phyloP scores from a whole-genome alignment of 2,797 vertebrate species.

The Chrosomus eos region DNA sequence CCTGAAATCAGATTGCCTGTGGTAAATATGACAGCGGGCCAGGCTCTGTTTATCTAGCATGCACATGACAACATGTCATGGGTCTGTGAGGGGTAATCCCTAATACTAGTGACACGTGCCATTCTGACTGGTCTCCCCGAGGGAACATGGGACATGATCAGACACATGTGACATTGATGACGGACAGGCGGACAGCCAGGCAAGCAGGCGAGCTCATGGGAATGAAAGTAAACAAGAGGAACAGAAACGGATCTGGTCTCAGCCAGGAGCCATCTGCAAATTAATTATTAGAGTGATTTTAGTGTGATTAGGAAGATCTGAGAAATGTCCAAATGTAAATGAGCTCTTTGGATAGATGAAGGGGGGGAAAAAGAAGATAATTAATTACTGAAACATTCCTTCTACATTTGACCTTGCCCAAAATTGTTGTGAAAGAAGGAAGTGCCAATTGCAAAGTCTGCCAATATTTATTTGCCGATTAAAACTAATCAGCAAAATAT shows the following conservation, averaged over 20 bases:
- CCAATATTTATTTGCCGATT: background rate
- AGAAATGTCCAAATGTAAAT: background rate
- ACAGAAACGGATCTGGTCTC: constrained; percentile 24
- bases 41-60: constrained; percentile 28
- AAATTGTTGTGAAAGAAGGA: constrained; percentile 14
- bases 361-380: background rate
- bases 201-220: background rate
- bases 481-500: background rate
- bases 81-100: constrained; percentile 38
- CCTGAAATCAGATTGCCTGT: constrained; percentile 27
- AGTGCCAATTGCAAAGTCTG: background rate
- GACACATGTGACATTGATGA: constrained; percentile 69
- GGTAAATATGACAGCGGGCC: constrained; percentile 28
- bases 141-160: constrained; percentile 61
- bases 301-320: constrained; percentile 20
- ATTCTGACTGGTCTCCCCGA: constrained; percentile 56
- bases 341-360: background rate
- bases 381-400: background rate
- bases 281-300: constrained; percentile 21
- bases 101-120: constrained; percentile 47
- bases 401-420: background rate
- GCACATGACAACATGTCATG: constrained; percentile 17
- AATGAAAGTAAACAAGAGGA: constrained; percentile 29
- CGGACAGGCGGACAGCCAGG: background rate
- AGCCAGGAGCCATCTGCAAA: constrained; percentile 5